phyloP scores from a whole-genome alignment of 2,113 vertebrate genomes.

The Globicephala melas region DNA sequence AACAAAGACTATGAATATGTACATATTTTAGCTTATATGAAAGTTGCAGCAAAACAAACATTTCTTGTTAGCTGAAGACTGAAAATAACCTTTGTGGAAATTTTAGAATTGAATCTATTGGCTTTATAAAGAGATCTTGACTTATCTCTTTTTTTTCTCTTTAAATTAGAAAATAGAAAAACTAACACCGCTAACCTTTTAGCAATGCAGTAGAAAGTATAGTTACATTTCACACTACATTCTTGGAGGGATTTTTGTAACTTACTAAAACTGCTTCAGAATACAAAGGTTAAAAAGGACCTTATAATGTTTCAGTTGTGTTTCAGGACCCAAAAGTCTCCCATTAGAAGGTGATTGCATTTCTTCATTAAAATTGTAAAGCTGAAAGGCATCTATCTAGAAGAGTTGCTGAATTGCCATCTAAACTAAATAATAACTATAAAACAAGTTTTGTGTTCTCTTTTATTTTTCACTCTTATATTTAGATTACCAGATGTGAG shows the following conservation, averaged over 20 bases:
- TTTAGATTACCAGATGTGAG: neutral
- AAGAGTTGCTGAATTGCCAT: neutral
- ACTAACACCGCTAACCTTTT: neutral
- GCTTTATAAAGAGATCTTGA: neutral
- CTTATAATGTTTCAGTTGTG: neutral
- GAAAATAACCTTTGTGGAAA: neutral
- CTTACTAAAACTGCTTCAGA: neutral
- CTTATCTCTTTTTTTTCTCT: neutral
- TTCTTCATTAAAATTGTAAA: neutral
- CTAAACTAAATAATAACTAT: slow-evolving; percentile 6
- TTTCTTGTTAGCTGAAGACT: neutral
- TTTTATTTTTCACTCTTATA: neutral
- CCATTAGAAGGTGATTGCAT: neutral
- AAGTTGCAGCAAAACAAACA: neutral
- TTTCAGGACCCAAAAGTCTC: neutral
- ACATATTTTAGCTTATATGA: neutral
- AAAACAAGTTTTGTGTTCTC: neutral
- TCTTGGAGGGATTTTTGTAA: neutral
- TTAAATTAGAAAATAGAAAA: neutral
- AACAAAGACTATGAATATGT: neutral
- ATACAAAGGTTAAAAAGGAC: neutral
- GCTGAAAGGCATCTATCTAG: neutral
- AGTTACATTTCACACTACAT: neutral
- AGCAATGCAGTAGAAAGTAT: neutral
- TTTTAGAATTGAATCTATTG: neutral